Evolutionary conservation across 2,888 invertebrate species (phyloP).

Genomic region (Hemistola chrysoprasaria): DNA sequence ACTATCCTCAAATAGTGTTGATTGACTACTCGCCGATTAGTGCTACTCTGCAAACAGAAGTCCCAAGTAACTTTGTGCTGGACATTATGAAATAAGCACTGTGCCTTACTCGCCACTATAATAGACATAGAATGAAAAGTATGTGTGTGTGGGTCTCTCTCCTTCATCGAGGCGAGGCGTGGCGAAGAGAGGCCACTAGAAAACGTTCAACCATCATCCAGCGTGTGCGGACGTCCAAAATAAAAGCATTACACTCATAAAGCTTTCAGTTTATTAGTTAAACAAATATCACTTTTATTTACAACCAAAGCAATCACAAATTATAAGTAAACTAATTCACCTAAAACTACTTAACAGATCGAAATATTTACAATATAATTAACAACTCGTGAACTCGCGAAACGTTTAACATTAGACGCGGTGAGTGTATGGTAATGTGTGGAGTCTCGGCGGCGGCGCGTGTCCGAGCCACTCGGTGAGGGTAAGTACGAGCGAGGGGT

Average conservation of each 20-base stretch:
- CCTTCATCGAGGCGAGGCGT: too few species aligned
- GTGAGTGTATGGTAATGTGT: slow-evolving; percentile 12
- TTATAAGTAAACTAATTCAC: slow-evolving; percentile 75
- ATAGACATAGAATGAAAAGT: too few species aligned
- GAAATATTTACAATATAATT: slow-evolving; percentile 79
- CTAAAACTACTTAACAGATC: slow-evolving; percentile 81
- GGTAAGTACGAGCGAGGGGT: slow-evolving; percentile 16
- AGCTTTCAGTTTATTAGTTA: slow-evolving; percentile 79
- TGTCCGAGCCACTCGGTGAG: slow-evolving; percentile 83
- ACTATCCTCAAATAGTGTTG: too few species aligned
- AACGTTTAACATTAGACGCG: slow-evolving; percentile 17
- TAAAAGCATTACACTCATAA: slow-evolving; percentile 40
- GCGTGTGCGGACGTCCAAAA: slow-evolving; percentile 2
- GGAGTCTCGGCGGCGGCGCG: slow-evolving; percentile 40
- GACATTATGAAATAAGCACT: too few species aligned
- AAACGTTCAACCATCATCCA: too few species aligned
- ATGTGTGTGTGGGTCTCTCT: too few species aligned
- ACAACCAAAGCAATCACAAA: slow-evolving; percentile 82
- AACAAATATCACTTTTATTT: slow-evolving; percentile 82
- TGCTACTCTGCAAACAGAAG: too few species aligned
- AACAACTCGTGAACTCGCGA: slow-evolving; percentile 62
- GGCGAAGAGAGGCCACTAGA: too few species aligned
- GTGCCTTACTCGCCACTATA: too few species aligned
- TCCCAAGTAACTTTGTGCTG: too few species aligned
- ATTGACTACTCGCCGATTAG: too few species aligned